Conservation (phyloP, 92 coral and sea anemone species). For the Muricea muricata region DNA sequence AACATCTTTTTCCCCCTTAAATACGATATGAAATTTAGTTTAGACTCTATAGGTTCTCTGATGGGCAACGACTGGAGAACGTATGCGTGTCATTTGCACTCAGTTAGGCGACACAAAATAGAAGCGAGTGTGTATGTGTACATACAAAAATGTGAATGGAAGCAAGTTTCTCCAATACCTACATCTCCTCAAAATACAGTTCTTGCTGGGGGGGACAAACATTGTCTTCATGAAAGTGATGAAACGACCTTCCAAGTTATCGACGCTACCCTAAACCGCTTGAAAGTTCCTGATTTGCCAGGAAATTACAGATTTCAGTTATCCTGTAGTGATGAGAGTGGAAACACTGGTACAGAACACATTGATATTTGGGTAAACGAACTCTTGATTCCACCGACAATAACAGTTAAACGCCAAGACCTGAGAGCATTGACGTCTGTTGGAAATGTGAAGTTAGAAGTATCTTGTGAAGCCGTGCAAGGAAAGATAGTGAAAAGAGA, state of each 20-base stretch:
- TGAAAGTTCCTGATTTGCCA: conserved; percentile 6
- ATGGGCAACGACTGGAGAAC: too few species aligned
- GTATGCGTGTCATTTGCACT: too few species aligned
- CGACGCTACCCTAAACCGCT: neutral
- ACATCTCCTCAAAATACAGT: neutral
- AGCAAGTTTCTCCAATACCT: conserved; percentile 4
- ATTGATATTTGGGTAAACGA: neutral
- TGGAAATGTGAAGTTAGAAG: neutral
- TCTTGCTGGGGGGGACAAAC: neutral
- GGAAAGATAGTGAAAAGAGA: neutral
- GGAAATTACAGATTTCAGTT: conserved; percentile 21
- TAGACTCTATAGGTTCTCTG: too few species aligned
- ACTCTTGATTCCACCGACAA: neutral
- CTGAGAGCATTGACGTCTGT: neutral
- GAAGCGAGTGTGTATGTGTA: too few species aligned
- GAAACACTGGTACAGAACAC: neutral
- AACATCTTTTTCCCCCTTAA: too few species aligned
- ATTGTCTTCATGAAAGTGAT: neutral
- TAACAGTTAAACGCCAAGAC: neutral
- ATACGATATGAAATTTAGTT: too few species aligned
- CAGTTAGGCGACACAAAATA: too few species aligned
- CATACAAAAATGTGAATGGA: conserved; percentile 1
- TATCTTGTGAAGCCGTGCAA: neutral
- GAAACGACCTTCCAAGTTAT: neutral
- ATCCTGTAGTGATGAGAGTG: neutral